Evolutionary conservation across 2,113 vertebrate genomes (phyloP).

Genomic region (Sorex araneus): DNA sequence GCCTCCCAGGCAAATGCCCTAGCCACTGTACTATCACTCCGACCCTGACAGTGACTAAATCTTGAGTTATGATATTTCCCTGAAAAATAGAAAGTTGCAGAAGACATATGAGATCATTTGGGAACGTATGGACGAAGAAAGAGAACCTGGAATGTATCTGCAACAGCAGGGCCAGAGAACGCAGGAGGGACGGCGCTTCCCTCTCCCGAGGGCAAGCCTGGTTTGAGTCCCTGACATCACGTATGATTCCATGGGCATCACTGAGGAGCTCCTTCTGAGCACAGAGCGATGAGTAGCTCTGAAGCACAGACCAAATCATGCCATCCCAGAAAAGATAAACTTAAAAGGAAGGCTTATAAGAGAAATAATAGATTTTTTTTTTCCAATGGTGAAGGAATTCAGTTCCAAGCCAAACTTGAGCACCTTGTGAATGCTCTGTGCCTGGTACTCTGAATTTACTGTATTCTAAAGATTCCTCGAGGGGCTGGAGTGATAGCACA

Average conservation of each 20-base stretch:
- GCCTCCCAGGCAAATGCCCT: no score
- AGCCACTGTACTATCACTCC: no score
- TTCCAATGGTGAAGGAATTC: background rate
- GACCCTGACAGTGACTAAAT: background rate
- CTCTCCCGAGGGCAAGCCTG: no score
- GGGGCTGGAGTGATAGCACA: no score
- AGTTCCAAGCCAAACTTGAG: conserved; percentile 27
- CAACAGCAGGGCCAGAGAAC: background rate
- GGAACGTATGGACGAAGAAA: background rate
- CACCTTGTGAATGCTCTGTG: background rate
- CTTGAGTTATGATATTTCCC: background rate
- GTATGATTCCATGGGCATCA: no score
- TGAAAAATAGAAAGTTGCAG: conserved; percentile 4
- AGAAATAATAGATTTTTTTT: background rate
- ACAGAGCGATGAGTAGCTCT: no score
- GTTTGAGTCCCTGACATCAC: no score
- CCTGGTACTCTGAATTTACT: conserved; percentile 40
- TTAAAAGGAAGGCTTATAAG: conserved; percentile 8
- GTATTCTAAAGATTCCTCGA: background rate
- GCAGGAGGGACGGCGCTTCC: background rate
- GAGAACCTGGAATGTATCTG: background rate
- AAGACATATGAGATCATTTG: conserved; percentile 4
- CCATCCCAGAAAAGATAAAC: background rate
- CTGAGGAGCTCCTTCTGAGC: no score
- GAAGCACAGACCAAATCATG: no score